These are phyloP conservation scores for Oncorhynchus gorbuscha DNA, from an alignment of 2,113 vertebrate genomes.

Conservation along the genomic window DNA sequence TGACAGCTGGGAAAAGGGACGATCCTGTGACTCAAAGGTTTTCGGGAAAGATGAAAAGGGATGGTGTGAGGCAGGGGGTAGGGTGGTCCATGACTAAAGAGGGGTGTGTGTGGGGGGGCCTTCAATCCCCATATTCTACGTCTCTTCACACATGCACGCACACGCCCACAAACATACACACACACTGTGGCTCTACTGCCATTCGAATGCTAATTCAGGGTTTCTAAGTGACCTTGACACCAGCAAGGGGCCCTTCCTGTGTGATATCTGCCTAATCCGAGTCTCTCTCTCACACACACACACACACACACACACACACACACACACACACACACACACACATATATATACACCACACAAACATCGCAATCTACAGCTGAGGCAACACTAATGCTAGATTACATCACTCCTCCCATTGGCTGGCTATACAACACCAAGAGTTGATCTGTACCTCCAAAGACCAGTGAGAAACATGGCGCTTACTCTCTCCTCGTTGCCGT, in stretches of 20 bases:
- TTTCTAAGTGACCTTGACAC: slow-evolving; percentile 43
- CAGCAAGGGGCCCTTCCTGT: slow-evolving; percentile 14
- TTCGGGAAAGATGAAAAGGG: too few species aligned
- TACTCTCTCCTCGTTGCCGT: slow-evolving; percentile 1
- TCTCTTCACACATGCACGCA: too few species aligned
- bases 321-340: too few species aligned
- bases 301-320: not conserved
- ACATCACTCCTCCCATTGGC: slow-evolving; percentile 1
- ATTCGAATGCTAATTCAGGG: slow-evolving; percentile 46
- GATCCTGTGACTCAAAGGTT: too few species aligned
- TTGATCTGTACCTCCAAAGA: not conserved
- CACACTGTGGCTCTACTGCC: not conserved
- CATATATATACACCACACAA: not conserved
- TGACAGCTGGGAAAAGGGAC: too few species aligned
- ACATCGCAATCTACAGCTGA: not conserved
- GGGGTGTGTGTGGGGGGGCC: too few species aligned
- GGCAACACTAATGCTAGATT: slow-evolving; percentile 1
- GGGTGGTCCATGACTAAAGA: too few species aligned
- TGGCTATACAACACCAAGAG: not conserved
- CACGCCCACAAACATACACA: slow-evolving; percentile 7
- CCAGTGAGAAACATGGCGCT: not conserved
- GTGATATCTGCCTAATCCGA: slow-evolving; percentile 12
- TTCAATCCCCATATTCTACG: too few species aligned
- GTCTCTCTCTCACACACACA: not conserved
- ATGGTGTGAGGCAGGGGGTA: too few species aligned